Base-by-base conservation (phyloP, 2,797 vertebrate species). In the Rhynchonycteris naso region DNA sequence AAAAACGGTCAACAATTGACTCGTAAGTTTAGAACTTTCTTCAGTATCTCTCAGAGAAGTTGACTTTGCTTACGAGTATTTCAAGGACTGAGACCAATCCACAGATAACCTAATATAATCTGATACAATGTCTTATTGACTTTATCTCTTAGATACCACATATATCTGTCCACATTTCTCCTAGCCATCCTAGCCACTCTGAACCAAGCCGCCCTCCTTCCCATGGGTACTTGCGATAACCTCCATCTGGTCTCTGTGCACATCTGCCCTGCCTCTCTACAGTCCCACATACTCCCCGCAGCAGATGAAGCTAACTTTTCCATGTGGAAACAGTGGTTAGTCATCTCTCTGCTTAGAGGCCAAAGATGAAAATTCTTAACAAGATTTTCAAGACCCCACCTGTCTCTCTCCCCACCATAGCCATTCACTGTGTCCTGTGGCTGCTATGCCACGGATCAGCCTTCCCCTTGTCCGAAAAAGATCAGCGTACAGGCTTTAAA, bases 21-120 rank as follows among this genome's bases (percentile, higher is more conserved):
- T 8, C 11, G n/a, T 19, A 38, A 86, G 56, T 78, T 13, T 93
- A 74, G 90, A 93, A 81, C 54, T 87, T 84, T 88, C 78, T 72
- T 92, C 4, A 69, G 87, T 18, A 63, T 93, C 74, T 63, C 43
- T 30, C 72, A 88, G 8, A 78, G 88, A 88, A 74, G 18, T 65
- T 38, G 26, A 30, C 22, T 90, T 6, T 35, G 26, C 83, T 56
- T 79, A n/a, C 14, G 59, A 18, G n/a, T n/a, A n/a, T 47, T 61
- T 86, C 4, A 66, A 76, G 33, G 61, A 81, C 75, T 50, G 66
- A 75, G 43, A 75, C 13, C 21, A 21, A 35, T 16, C 1, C 5
- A 28, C 56, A 82, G 69, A 47, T 28, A 56, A 50, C 24, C 13
- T 11, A 71, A 47, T 30, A 8, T 0, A 18, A 28, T 54, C n/a